Percentiles rank a stretch among this genome's conserved stretches.
phyloP scores from a whole-genome alignment of 2,797 vertebrate species.

The Australoheros facetus region DNA sequence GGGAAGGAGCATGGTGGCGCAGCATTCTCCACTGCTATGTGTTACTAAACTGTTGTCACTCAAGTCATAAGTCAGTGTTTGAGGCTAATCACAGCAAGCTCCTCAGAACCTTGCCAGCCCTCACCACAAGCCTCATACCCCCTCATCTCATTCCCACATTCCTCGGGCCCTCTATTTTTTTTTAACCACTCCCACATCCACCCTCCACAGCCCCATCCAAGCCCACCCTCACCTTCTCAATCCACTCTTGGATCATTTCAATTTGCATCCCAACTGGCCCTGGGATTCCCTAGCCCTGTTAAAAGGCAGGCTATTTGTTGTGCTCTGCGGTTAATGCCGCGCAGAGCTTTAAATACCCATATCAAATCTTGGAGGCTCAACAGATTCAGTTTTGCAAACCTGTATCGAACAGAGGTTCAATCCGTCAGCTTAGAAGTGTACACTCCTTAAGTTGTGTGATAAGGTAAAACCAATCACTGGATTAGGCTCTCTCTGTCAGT shows the following conservation, averaged over 20 bases:
- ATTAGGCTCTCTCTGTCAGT: conserved; percentile 81
- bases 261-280: conserved; percentile 85
- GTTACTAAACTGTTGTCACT: conserved; percentile 60
- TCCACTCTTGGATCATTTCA: conserved; percentile 84
- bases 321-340: conserved; percentile 85
- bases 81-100: conserved; percentile 67
- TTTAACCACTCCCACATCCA: conserved; percentile 47
- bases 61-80: conserved; percentile 55
- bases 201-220: conserved; percentile 60
- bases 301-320: conserved; percentile 88
- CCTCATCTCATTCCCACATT: conserved; percentile 58
- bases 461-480: conserved; percentile 88
- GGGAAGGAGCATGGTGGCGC: neutral
- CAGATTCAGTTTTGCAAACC: conserved; percentile 90
- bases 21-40: conserved; percentile 28
- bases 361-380: conserved; percentile 89
- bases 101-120: conserved; percentile 50
- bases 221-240: conserved; percentile 79
- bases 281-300: conserved; percentile 81
- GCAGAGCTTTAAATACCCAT: conserved; percentile 89
- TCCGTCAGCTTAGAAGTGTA: conserved; percentile 87
- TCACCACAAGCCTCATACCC: conserved; percentile 56
- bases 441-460: conserved; percentile 87
- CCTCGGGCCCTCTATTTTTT: conserved; percentile 41
- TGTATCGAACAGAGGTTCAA: conserved; percentile 88